A percentile compares a stretch with the other conserved stretches of the same genome.
Evolutionary conservation across 1,140 invertebrate genomes (phyloP).

Genomic region (Drosophila busckii): DNA sequence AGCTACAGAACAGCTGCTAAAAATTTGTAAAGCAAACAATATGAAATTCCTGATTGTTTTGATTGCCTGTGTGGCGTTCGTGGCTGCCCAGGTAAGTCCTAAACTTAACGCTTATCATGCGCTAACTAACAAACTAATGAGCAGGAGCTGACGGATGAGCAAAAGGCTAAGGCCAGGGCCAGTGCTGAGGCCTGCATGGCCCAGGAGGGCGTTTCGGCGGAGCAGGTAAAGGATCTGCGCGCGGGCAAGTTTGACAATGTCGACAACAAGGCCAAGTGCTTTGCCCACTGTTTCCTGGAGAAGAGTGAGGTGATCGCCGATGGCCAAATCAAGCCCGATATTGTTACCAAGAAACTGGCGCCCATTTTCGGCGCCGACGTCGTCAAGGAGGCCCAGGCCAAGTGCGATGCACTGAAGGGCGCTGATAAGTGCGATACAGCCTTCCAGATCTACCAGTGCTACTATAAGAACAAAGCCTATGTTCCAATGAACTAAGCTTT

Average conservation of each 20-base stretch:
- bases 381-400: conserved; percentile 41
- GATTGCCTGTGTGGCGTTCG: conserved; percentile 38
- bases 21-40: conserved; percentile 10
- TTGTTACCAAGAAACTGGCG: conserved; percentile 35
- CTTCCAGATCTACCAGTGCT: conserved; percentile 58
- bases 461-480: conserved; percentile 33
- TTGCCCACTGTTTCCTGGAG: conserved; percentile 65
- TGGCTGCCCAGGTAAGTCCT: conserved; percentile 31
- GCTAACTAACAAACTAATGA: not conserved
- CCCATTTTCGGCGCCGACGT: conserved; percentile 34
- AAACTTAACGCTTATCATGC: not conserved
- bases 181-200: conserved; percentile 29
- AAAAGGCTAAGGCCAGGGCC: conserved; percentile 38
- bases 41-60: conserved; percentile 60
- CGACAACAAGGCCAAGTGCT: conserved; percentile 58
- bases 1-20: conserved; percentile 19
- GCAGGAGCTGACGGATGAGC: conserved; percentile 38
- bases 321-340: conserved; percentile 46
- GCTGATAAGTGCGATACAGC: conserved; percentile 56
- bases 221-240: conserved; percentile 37
- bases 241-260: conserved; percentile 38
- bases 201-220: conserved; percentile 64
- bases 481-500: conserved; percentile 1
- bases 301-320: conserved; percentile 40
- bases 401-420: conserved; percentile 47